Evolutionary conservation across 2,888 invertebrate genomes (phyloP).

Genomic region (Nemapogon koenigi): DNA sequence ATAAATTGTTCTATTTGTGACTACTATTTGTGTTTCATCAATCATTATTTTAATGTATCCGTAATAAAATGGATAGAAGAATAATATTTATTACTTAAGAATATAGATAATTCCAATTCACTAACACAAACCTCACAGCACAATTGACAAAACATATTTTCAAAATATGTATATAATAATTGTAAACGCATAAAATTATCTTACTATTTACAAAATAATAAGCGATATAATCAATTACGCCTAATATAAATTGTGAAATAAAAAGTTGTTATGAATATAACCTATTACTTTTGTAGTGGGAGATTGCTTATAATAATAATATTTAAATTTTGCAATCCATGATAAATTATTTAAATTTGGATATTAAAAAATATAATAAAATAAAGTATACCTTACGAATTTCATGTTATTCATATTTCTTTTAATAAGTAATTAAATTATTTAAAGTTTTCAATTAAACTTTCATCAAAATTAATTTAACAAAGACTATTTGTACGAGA

Average conservation of each 20-base stretch:
- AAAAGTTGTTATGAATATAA: conserved; percentile 12
- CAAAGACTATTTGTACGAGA: too few species aligned
- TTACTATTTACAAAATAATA: conserved; percentile 60
- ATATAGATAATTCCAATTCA: conserved; percentile 10
- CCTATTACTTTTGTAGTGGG: conserved; percentile 47
- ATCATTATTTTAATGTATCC: neutral
- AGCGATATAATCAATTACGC: conserved; percentile 38
- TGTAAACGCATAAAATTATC: conserved; percentile 58
- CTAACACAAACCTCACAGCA: conserved; percentile 46
- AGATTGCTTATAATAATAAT: too few species aligned
- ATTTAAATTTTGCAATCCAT: too few species aligned
- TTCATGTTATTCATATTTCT: too few species aligned
- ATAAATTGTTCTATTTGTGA: too few species aligned
- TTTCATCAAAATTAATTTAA: too few species aligned
- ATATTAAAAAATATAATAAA: too few species aligned
- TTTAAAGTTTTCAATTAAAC: too few species aligned
- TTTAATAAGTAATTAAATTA: too few species aligned
- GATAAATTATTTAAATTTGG: too few species aligned
- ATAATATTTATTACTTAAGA: neutral
- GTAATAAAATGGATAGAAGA: neutral
- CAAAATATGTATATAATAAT: conserved; percentile 61
- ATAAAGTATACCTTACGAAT: too few species aligned
- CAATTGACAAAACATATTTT: conserved; percentile 66
- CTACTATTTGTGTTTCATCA: too few species aligned
- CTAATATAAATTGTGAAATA: conserved; percentile 1